These are phyloP conservation scores for Spisula subtruncata DNA, from an alignment of 2,888 invertebrate species.

Conservation along the genomic window DNA sequence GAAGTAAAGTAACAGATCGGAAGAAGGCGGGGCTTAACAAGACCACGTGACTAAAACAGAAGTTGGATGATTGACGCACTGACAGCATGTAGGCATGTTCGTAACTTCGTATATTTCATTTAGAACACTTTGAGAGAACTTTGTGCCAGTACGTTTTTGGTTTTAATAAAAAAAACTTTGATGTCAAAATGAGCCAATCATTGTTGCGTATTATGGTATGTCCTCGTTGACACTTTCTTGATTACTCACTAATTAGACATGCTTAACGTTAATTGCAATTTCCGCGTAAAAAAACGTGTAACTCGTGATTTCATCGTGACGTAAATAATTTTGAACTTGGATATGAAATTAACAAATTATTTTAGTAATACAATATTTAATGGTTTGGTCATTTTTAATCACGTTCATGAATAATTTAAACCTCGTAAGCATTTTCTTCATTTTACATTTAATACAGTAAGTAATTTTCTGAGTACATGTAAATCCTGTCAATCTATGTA, in stretches of 20 bases:
- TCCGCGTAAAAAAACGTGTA: neutral
- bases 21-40: neutral
- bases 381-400: conserved; percentile 18
- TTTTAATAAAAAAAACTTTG: conserved; percentile 12
- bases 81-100: neutral
- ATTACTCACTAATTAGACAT: conserved; percentile 13
- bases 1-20: conserved; percentile 41
- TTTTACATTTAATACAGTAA: too few relatives aligned
- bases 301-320: neutral
- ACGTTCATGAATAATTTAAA: conserved; percentile 6
- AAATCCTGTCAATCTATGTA: too few relatives aligned
- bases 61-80: neutral
- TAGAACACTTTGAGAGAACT: too few relatives aligned
- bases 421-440: neutral
- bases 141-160: neutral
- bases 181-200: neutral
- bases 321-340: conserved; percentile 7
- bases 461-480: too few relatives aligned
- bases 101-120: too few relatives aligned
- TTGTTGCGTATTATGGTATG: conserved; percentile 14
- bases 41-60: neutral
- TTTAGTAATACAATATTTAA: neutral
- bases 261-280: neutral
- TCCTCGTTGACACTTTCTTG: neutral
- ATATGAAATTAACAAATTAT: conserved; percentile 11